Evolutionary conservation across 92 coral and sea anemone species (phyloP).

Genomic region (Pocillopora grandis): DNA sequence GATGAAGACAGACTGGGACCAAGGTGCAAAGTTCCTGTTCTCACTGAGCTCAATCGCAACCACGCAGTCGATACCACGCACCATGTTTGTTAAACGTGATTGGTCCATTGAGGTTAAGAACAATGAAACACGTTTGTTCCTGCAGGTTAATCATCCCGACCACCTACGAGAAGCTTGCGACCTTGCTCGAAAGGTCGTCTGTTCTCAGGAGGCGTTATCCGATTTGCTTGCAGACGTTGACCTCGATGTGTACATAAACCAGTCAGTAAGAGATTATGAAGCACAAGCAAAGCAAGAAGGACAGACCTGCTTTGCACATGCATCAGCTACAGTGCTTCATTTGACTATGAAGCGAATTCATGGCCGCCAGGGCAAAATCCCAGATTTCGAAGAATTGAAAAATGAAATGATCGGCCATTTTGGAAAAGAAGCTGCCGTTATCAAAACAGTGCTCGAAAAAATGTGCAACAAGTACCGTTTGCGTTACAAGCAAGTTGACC

Average conservation of each 20-base stretch:
- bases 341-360: slow-evolving; percentile 65
- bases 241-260: slow-evolving; percentile 65
- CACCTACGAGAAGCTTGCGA: slow-evolving; percentile 45
- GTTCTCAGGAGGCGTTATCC: slow-evolving; percentile 46
- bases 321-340: slow-evolving; percentile 70
- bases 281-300: slow-evolving; percentile 27
- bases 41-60: slow-evolving; percentile 43
- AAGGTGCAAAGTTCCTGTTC: slow-evolving; percentile 46
- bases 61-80: slow-evolving; percentile 57
- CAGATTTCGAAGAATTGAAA: slow-evolving; percentile 56
- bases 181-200: slow-evolving; percentile 47
- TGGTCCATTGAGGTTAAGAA: slow-evolving; percentile 55
- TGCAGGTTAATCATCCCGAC: slow-evolving; percentile 64
- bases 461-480: slow-evolving; percentile 58
- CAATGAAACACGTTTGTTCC: slow-evolving; percentile 53
- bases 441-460: slow-evolving; percentile 35
- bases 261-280: slow-evolving; percentile 13
- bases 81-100: slow-evolving; percentile 45
- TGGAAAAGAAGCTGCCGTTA: slow-evolving; percentile 26
- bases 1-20: slow-evolving; percentile 35
- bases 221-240: slow-evolving; percentile 48
- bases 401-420: slow-evolving; percentile 16
- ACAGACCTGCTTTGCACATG: slow-evolving; percentile 62
- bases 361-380: slow-evolving; percentile 61
- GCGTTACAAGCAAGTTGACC: slow-evolving; percentile 35